Base-by-base conservation (phyloP, 2,113 vertebrate species). In the Lichenostomus cassidix region DNA sequence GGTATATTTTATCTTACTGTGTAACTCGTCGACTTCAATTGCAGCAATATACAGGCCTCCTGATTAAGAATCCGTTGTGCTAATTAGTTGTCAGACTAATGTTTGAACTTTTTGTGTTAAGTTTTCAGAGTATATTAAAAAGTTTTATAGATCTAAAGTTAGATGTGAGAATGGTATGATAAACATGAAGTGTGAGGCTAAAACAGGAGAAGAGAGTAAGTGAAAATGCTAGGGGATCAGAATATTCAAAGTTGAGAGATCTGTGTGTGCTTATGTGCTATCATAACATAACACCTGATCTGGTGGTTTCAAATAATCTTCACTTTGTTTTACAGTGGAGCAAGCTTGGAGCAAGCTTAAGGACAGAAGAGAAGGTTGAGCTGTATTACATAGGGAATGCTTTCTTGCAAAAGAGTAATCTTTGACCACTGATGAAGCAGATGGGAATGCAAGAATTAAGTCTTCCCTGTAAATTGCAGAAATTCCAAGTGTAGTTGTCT, bases 1-100 rank as follows among this genome's bases (percentile, higher is more conserved):
- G 82, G 94, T 95, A 29, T 85, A 70, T 92, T 90, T 88, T 95
- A 25, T 71, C 58, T 87, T 94, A 74, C 87, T 95, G 31, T 95
- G 64, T 91, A 93, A 87, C 58, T 94, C 86, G 79, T 77, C 47
- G 88, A 70, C 96, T 98, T 96, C 87, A 94, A 94, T 81, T 95
- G 91, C 83, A 69, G 83, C 53, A 95, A 79, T 96, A 92, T 85
- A 42, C 74, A 86, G 89, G 83, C 62, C 74, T 97, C 87, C 95
- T 96, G 95, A 94, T 89, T 95, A 93, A 95, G 81, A 97, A 87
- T 84, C 82, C 88, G 55, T 86, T 97, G 69, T 93, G 83, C 84
- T 96, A 91, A 90, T 94, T 97, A 96, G 81, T 90, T 90, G 95
- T 94, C 70, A 96, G 78, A 85, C 84, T 95, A 83, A 79, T 92